Conservation (phyloP, 2,113 vertebrate genomes). For the Sylvietta virens region DNA sequence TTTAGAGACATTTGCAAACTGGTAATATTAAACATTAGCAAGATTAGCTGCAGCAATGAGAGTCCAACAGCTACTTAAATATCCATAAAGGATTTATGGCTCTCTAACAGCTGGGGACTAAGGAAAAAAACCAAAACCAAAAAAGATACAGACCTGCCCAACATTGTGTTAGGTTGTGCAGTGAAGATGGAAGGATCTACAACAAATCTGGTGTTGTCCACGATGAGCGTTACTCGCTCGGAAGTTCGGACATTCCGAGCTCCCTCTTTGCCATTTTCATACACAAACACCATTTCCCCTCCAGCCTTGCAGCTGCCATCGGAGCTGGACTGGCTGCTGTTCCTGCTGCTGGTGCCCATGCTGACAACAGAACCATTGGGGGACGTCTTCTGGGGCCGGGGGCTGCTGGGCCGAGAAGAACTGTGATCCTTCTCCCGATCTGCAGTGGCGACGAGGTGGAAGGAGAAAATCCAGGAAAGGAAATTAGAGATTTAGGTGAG, state of each 20-base stretch:
- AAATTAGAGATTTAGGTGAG: background rate
- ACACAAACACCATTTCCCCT: slow-evolving; percentile 95
- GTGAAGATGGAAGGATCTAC: slow-evolving; percentile 97
- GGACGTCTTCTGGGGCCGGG: slow-evolving; percentile 88
- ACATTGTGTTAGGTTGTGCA: slow-evolving; percentile 97
- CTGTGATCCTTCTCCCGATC: slow-evolving; percentile 91
- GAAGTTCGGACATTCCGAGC: slow-evolving; percentile 85
- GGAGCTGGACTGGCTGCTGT: slow-evolving; percentile 90
- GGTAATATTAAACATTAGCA: background rate
- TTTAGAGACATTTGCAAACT: background rate
- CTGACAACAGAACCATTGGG: slow-evolving; percentile 87
- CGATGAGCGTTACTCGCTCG: slow-evolving; percentile 94
- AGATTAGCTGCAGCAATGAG: background rate
- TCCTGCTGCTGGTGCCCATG: slow-evolving; percentile 87
- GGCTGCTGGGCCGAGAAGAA: slow-evolving; percentile 89
- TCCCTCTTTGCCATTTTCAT: slow-evolving; percentile 91
- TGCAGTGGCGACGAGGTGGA: background rate
- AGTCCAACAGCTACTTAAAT: background rate
- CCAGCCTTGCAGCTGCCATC: slow-evolving; percentile 88
- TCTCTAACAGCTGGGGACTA: background rate
- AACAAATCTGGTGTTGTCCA: slow-evolving; percentile 98
- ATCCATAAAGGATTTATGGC: background rate
- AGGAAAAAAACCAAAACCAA: background rate
- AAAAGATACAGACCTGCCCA: slow-evolving; percentile 86
- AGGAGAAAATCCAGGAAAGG: background rate